A percentile compares a stretch with the other conserved stretches of the same genome.
These are phyloP conservation scores for Baronia brevicornis DNA, from an alignment of 2,888 invertebrate species.

Conservation along the genomic window DNA sequence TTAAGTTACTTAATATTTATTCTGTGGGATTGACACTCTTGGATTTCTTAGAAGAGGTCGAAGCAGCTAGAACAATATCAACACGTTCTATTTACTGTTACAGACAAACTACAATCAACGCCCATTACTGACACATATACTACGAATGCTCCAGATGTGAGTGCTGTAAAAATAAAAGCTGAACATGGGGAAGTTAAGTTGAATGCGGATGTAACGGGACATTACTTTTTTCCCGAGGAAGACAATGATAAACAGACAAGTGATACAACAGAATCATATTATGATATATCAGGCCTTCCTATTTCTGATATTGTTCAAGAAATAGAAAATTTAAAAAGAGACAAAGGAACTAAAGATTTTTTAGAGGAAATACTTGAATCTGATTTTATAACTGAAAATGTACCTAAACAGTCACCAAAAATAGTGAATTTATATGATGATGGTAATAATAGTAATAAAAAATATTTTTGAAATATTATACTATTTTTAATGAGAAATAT, in stretches of 20 bases:
- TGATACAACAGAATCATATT: conserved; percentile 45
- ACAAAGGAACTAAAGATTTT: conserved; percentile 50
- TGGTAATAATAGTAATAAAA: conserved; percentile 15
- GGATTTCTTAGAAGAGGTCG: too few relatives aligned
- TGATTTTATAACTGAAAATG: conserved; percentile 41
- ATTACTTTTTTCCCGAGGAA: conserved; percentile 68
- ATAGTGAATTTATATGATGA: conserved; percentile 4
- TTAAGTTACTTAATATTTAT: too few relatives aligned
- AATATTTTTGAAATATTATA: too few relatives aligned
- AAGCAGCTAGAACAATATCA: too few relatives aligned
- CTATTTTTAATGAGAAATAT: too few relatives aligned
- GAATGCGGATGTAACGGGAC: conserved; percentile 56
- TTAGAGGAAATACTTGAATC: conserved; percentile 60
- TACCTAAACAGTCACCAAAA: conserved; percentile 5
- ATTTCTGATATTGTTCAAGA: conserved; percentile 49
- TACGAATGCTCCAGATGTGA: conserved; percentile 29
- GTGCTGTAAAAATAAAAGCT: conserved; percentile 52
- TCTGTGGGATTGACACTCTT: too few relatives aligned
- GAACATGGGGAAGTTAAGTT: conserved; percentile 43
- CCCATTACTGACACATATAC: conserved; percentile 26
- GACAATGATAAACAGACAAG: conserved; percentile 32
- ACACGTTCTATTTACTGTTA: conserved; percentile 22
- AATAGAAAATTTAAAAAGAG: conserved; percentile 53
- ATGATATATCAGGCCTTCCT: conserved; percentile 39
- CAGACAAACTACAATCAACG: conserved; percentile 36